phyloP scores from a whole-genome alignment of 2,797 vertebrate species.

The Mormyrops attenuatus region DNA sequence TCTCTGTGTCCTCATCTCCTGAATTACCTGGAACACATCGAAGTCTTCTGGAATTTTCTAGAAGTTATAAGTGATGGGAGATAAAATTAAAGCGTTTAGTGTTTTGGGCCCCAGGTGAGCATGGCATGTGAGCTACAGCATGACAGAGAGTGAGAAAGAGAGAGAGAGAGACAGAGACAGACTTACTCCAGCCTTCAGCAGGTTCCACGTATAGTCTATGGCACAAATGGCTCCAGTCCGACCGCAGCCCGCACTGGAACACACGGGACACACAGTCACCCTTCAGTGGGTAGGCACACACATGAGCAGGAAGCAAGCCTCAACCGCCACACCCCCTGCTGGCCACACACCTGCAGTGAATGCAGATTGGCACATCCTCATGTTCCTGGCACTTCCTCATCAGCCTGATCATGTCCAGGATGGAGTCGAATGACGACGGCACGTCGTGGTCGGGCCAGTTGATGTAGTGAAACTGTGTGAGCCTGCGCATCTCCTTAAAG shows the following conservation, averaged over 20 bases:
- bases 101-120: not conserved
- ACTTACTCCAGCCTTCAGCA: constrained; percentile 93
- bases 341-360: constrained; percentile 75
- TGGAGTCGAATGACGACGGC: constrained; percentile 96
- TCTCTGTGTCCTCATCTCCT: constrained; percentile 96
- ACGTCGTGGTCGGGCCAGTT: constrained; percentile 99
- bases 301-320: not conserved
- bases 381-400: constrained; percentile 93
- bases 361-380: constrained; percentile 86
- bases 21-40: constrained; percentile 92
- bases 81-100: not conserved
- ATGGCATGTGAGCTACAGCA: not conserved
- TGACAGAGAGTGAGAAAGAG: not conserved
- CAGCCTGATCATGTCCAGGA: constrained; percentile 94
- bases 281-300: not conserved
- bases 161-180: not conserved
- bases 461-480: constrained; percentile 95
- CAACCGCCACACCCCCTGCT: not conserved
- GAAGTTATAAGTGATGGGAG: constrained; percentile 29
- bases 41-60: constrained; percentile 98
- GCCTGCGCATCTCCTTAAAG: constrained; percentile 76
- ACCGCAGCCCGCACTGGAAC: constrained; percentile 89
- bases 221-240: constrained; percentile 97
- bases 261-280: not conserved
- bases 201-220: constrained; percentile 98